Percentiles rank a stretch among this genome's conserved stretches.
Evolutionary conservation across 1,140 invertebrate genomes (phyloP).

Genomic region (Forficula auricularia): DNA sequence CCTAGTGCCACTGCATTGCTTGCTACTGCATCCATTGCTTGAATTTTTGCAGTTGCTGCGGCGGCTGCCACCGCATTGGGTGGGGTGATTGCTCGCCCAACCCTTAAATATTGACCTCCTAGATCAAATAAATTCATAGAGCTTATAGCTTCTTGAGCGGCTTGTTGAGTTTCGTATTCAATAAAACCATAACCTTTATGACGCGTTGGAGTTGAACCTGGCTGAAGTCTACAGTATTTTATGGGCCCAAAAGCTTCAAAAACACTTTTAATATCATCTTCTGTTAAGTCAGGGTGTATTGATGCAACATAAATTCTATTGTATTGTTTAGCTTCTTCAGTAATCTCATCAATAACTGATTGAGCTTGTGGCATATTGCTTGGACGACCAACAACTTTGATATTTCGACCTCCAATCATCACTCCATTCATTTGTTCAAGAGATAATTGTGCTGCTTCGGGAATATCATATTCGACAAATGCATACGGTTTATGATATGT

Average conservation of each 20-base stretch:
- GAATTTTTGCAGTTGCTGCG: constrained; percentile 94
- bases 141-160: constrained; percentile 87
- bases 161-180: constrained; percentile 86
- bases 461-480: constrained; percentile 98
- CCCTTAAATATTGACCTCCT: constrained; percentile 86
- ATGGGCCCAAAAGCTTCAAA: constrained; percentile 99
- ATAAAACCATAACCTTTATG: constrained; percentile 98
- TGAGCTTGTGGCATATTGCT: constrained; percentile 99
- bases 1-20: constrained; percentile 54
- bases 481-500: constrained; percentile 99
- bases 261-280: constrained; percentile 94
- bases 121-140: constrained; percentile 99
- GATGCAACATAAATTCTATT: constrained; percentile 96
- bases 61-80: constrained; percentile 91
- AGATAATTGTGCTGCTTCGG: constrained; percentile 94
- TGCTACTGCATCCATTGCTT: constrained; percentile 89
- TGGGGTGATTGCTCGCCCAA: constrained; percentile 87
- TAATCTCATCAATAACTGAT: constrained; percentile 96
- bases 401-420: constrained; percentile 89
- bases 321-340: constrained; percentile 92
- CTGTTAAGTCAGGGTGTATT: constrained; percentile 90
- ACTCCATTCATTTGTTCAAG: constrained; percentile 99
- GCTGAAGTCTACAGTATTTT: constrained; percentile 77
- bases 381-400: constrained; percentile 82
- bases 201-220: constrained; percentile 65